phyloP scores from a whole-genome alignment of 37 sponge, comb jelly and placozoan genomes.

The Haliclona indistincta region DNA sequence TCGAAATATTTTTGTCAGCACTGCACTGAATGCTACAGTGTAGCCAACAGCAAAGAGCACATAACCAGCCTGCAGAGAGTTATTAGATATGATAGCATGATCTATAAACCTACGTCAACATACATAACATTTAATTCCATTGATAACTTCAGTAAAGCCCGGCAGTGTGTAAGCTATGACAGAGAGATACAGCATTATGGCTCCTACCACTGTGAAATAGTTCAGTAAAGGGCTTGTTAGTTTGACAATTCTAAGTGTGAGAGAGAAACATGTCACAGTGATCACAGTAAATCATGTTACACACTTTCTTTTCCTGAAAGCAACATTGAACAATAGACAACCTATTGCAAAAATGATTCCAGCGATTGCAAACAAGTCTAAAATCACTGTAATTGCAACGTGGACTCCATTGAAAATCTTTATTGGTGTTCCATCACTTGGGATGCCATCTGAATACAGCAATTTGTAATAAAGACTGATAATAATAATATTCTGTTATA shows the following conservation, averaged over 20 bases:
- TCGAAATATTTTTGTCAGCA: constrained; percentile 5
- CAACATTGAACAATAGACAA: neutral
- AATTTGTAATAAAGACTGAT: no score
- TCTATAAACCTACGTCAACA: no score
- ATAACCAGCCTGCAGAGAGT: neutral
- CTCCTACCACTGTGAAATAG: neutral
- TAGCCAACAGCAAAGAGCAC: neutral
- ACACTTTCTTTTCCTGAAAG: constrained; percentile 8
- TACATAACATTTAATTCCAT: constrained; percentile 2
- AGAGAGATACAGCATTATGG: neutral
- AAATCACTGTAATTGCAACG: neutral
- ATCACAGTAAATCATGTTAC: no score
- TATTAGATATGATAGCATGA: neutral
- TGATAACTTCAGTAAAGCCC: neutral
- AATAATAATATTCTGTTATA: neutral
- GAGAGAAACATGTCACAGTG: no score
- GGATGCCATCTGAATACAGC: constrained; percentile 6
- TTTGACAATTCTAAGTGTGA: constrained; percentile 1
- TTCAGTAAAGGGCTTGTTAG: neutral
- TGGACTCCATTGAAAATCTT: neutral
- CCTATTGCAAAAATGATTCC: neutral
- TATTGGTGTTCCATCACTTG: neutral
- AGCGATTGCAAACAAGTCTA: neutral
- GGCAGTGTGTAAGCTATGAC: neutral
- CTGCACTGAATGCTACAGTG: neutral